Evolutionary conservation across 2,888 invertebrate species (phyloP).

Genomic region (Notodonta ziczac): DNA sequence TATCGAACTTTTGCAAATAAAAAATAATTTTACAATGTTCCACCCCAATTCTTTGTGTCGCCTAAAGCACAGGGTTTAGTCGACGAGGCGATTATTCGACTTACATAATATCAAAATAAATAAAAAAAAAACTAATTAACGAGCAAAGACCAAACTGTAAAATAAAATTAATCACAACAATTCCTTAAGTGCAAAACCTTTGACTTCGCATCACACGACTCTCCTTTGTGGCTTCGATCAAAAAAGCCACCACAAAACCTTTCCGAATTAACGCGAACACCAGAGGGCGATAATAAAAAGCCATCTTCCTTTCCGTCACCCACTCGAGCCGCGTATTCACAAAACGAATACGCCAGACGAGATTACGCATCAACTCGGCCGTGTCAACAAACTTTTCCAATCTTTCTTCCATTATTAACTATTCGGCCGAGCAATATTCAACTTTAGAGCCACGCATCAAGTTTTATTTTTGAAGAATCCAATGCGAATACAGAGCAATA

Average conservation of each 20-base stretch:
- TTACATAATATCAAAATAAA: too few relatives aligned
- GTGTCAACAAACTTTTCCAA: slow-evolving; percentile 63
- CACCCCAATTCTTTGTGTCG: too few relatives aligned
- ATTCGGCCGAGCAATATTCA: slow-evolving; percentile 15
- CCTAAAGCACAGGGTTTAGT: too few relatives aligned
- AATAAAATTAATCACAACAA: neutral
- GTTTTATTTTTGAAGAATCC: slow-evolving; percentile 17
- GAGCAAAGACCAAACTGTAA: neutral
- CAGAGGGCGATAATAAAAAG: slow-evolving; percentile 38
- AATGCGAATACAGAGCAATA: slow-evolving; percentile 30
- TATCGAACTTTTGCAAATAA: neutral
- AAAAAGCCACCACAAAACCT: slow-evolving; percentile 29
- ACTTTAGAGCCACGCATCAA: slow-evolving; percentile 18
- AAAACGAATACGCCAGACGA: slow-evolving; percentile 59
- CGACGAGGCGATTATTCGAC: too few relatives aligned
- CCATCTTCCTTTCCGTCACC: slow-evolving; percentile 39
- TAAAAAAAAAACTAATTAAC: too few relatives aligned
- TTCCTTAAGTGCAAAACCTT: slow-evolving; percentile 34
- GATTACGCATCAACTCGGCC: slow-evolving; percentile 58
- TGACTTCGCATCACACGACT: slow-evolving; percentile 14
- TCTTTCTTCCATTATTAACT: slow-evolving; percentile 58
- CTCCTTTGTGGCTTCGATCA: slow-evolving; percentile 24
- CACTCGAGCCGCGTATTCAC: slow-evolving; percentile 34
- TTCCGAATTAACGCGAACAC: neutral
- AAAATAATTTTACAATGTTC: too few relatives aligned